Evolutionary conservation across 2,888 invertebrate genomes (phyloP).

Genomic region (Eupithecia inturbata): DNA sequence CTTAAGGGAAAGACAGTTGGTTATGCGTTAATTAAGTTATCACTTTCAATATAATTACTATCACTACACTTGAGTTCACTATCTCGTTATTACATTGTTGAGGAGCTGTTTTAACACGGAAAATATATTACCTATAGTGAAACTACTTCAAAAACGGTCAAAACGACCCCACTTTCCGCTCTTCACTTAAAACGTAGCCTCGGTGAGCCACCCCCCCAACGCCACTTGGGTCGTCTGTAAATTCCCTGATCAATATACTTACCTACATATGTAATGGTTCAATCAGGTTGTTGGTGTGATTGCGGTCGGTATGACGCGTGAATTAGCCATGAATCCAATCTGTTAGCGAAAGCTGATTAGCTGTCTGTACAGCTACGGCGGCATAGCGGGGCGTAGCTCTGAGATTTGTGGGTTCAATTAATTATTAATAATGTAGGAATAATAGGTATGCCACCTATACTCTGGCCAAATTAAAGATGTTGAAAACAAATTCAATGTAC

Average conservation of each 20-base stretch:
- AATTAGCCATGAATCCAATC: conserved; percentile 8
- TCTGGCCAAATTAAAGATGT: too few species aligned
- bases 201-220: not conserved
- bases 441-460: too few species aligned
- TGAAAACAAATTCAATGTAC: too few species aligned
- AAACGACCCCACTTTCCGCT: not conserved
- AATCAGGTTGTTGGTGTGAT: not conserved
- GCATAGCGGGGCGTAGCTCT: not conserved
- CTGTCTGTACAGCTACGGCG: not conserved
- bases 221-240: not conserved
- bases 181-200: not conserved
- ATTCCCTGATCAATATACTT: not conserved
- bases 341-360: conserved; percentile 7
- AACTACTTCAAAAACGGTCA: not conserved
- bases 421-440: not conserved
- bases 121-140: too few species aligned
- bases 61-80: too few species aligned
- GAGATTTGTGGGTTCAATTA: not conserved
- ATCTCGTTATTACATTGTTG: too few species aligned
- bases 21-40: too few species aligned
- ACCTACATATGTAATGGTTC: not conserved
- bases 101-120: too few species aligned
- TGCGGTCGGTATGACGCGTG: not conserved
- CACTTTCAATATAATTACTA: too few species aligned
- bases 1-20: too few species aligned